These are phyloP conservation scores for Orthosia gracilis DNA, from an alignment of 2,888 invertebrate genomes.

Conservation along the genomic window DNA sequence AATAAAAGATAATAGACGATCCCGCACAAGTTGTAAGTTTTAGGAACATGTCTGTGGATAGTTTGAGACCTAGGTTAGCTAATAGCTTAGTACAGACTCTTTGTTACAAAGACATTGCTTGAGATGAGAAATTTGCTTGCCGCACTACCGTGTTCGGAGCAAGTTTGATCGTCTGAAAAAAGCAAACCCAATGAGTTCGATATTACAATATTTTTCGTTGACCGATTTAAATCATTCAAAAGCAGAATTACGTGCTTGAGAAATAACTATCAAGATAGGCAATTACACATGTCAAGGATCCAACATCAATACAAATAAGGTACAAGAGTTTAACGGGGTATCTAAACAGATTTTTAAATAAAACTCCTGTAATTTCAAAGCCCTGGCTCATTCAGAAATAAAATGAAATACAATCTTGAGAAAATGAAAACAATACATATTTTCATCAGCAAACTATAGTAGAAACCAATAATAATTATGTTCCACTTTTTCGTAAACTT, in stretches of 20 bases:
- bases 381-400: conserved; percentile 34
- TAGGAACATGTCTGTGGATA: background rate
- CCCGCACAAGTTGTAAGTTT: conserved; percentile 1
- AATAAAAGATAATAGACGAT: conserved; percentile 10
- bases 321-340: too few relatives aligned
- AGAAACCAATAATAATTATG: conserved; percentile 20
- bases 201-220: too few relatives aligned
- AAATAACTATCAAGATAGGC: background rate
- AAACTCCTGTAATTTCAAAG: conserved; percentile 21
- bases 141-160: background rate
- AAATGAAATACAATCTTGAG: conserved; percentile 21
- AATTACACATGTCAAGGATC: too few relatives aligned
- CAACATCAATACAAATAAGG: background rate
- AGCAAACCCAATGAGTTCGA: too few relatives aligned
- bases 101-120: background rate
- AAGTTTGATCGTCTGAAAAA: background rate
- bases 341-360: too few relatives aligned
- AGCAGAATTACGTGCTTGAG: background rate
- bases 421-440: background rate
- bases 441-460: conserved; percentile 13
- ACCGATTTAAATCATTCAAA: too few relatives aligned
- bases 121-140: too few relatives aligned
- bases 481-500: conserved; percentile 25
- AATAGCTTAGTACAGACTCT: background rate
- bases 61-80: conserved; percentile 4